phyloP scores from a whole-genome alignment of 2,888 invertebrate species.

The Orthosia gracilis region DNA sequence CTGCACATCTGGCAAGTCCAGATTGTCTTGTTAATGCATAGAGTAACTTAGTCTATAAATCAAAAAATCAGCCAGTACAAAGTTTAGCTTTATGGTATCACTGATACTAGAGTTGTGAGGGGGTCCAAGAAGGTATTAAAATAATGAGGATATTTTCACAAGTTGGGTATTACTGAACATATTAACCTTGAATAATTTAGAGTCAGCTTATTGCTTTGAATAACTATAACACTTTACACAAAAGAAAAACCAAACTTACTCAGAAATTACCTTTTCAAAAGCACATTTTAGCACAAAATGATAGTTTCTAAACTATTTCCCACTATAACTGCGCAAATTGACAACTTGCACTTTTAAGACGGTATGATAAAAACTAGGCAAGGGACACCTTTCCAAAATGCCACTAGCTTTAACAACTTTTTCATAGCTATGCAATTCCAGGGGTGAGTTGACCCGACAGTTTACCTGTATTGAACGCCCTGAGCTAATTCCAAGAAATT shows the following conservation, averaged over 20 bases:
- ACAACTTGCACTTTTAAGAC: constrained; percentile 54
- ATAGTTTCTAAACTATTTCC: constrained; percentile 36
- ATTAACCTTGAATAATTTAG: background rate
- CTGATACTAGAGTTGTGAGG: background rate
- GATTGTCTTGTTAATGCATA: background rate
- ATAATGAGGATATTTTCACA: background rate
- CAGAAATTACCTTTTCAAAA: constrained; percentile 22
- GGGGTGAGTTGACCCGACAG: constrained; percentile 52
- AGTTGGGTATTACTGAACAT: background rate
- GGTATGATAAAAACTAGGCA: constrained; percentile 48
- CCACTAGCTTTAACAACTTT: constrained; percentile 46
- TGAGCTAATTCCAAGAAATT: constrained; percentile 85
- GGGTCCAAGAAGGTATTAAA: too few relatives aligned
- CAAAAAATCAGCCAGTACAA: background rate
- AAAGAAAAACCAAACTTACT: constrained; percentile 23
- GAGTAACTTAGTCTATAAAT: background rate
- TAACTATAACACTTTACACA: background rate
- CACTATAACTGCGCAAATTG: constrained; percentile 41
- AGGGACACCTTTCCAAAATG: constrained; percentile 49
- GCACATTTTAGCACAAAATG: constrained; percentile 37
- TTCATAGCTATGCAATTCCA: constrained; percentile 52
- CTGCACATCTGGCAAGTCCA: background rate
- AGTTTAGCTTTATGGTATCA: background rate
- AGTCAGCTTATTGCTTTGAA: background rate
- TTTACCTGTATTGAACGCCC: constrained; percentile 71